phyloP scores from a whole-genome alignment of 2,888 invertebrate genomes.

The Pterobdella sp. region DNA sequence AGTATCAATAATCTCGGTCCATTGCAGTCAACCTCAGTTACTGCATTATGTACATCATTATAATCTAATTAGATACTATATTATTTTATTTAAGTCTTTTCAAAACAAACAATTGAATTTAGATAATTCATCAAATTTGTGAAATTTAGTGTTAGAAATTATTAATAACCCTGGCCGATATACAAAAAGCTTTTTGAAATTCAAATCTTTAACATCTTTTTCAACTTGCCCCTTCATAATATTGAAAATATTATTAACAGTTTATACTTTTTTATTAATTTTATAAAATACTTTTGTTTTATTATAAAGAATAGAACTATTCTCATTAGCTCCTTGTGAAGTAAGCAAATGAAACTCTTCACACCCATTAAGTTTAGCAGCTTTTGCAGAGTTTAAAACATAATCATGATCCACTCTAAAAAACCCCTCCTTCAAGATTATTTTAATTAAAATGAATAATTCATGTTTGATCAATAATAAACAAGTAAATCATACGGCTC shows the following conservation, averaged over 20 bases:
- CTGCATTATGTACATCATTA: too few species aligned
- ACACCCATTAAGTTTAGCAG: conserved; percentile 52
- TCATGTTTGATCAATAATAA: not conserved
- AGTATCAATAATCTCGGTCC: too few species aligned
- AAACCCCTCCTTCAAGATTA: conserved; percentile 50
- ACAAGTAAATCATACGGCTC: conserved; percentile 45
- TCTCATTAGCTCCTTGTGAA: conserved; percentile 53
- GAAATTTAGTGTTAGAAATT: too few species aligned
- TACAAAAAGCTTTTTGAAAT: conserved; percentile 46
- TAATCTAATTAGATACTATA: too few species aligned
- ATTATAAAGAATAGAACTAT: conserved; percentile 52
- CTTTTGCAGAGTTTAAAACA: conserved; percentile 52
- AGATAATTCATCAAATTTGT: too few species aligned
- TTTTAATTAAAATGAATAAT: not conserved
- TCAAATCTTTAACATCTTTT: conserved; percentile 46
- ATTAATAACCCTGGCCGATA: conserved; percentile 50
- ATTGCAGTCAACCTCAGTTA: too few species aligned
- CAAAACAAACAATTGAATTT: too few species aligned
- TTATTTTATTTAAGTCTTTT: too few species aligned
- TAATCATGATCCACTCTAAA: conserved; percentile 54
- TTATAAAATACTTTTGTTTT: conserved; percentile 50
- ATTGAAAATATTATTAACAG: not conserved
- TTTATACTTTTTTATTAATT: not conserved
- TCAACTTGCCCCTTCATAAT: conserved; percentile 48
- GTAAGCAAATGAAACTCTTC: conserved; percentile 53